Evolutionary conservation across 2,888 invertebrate genomes (phyloP), one percentile per base, ranked within the genome.

Genomic region (Yponomeuta malinellus): DNA sequence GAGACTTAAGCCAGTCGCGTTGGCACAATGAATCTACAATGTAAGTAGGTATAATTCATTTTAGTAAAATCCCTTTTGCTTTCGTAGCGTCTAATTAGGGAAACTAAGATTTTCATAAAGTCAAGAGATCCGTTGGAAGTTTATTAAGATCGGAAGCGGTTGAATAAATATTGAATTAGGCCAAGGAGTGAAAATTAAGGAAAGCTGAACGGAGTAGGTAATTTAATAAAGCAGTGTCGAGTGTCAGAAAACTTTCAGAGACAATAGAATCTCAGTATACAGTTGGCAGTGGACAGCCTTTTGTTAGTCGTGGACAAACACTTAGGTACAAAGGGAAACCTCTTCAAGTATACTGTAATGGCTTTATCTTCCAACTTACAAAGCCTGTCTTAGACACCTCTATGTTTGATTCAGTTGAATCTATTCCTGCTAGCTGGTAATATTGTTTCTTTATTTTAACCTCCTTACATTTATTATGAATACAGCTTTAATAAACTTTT

Each of bases 1-100:
- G 91, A 85, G 89, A 83, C 85, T 91, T 90, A 81, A 91, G 91
- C 92, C 91, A 92, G 85, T 90, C 90, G 84, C 91, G 92, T 81
- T 91, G 92, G 83, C 86, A 87, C 89, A 92, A 90, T 89, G 90
- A 90, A 92, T 92, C 92, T 92, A 73, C 64, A 73, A 73, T 68
- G 15, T 59, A 43, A 43, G 43, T 43, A 43, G 43, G 43, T 8
- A 59, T 8, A 15, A 15, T 59, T 59, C 48, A 72, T 72, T 67
- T 70, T 68, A 65, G 5, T n/a, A 67, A 37, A 15, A n/a, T 8
- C 33, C 43, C 43, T 12, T 67, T 43, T n/a, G n/a, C 37, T 5
- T 37, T 67, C 67, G 15, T 5, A 12, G 1, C 3, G 52, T 59
- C 52, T 15, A 59, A 59, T 59, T 59, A 59, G 52, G 52, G 52